phyloP scores from a whole-genome alignment of 2,888 invertebrate species.

The Xestoiulus laeticollis region DNA sequence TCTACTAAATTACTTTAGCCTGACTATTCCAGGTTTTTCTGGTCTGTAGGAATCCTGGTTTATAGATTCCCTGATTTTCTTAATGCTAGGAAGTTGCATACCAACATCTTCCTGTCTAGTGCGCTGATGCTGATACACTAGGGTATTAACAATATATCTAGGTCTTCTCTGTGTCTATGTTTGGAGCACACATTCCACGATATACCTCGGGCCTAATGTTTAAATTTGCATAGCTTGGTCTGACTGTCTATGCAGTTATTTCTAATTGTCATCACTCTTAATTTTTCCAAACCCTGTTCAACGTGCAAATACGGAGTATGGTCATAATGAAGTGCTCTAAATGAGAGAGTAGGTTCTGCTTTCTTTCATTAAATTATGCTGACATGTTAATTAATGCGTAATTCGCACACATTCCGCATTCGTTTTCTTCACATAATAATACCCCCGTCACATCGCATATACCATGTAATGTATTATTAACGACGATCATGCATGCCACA shows the following conservation, averaged over 20 bases:
- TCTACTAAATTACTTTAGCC: no score
- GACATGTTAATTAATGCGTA: conserved; percentile 12
- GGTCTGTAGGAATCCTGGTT: no score
- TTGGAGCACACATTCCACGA: no score
- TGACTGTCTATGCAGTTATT: background rate
- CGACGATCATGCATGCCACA: conserved; percentile 5
- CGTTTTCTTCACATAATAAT: background rate
- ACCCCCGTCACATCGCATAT: background rate
- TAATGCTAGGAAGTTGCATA: no score
- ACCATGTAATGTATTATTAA: background rate
- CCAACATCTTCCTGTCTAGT: no score
- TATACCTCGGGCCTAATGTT: background rate
- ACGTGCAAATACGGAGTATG: background rate
- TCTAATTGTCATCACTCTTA: background rate
- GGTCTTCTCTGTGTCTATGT: no score
- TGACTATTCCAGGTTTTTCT: no score
- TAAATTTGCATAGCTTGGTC: background rate
- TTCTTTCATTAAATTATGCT: background rate
- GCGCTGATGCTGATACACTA: no score
- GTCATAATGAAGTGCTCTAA: background rate
- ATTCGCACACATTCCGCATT: background rate
- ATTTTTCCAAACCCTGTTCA: background rate
- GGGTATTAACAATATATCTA: no score
- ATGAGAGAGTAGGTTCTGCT: background rate
- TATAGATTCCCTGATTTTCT: no score